phyloP scores from a whole-genome alignment of 2,888 invertebrate genomes.

The Xestia rhomboidea region DNA sequence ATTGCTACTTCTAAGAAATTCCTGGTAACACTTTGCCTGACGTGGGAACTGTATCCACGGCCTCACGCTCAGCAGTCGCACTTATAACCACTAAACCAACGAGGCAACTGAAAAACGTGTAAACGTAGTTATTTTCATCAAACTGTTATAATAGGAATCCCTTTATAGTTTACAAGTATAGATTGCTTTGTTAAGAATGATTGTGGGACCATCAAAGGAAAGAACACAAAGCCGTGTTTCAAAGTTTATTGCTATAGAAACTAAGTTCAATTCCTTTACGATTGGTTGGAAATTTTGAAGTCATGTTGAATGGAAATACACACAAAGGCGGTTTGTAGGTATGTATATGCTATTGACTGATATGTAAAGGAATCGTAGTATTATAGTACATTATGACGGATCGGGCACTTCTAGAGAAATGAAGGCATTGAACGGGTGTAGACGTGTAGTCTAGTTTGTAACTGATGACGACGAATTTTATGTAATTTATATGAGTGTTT shows the following conservation, averaged over 20 bases:
- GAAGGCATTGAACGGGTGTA: no score
- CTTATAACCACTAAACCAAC: not conserved
- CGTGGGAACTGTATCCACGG: not conserved
- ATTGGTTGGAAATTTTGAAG: constrained; percentile 25
- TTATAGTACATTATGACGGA: no score
- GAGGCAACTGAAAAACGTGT: constrained; percentile 51
- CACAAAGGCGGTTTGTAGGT: not conserved
- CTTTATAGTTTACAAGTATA: constrained; percentile 70
- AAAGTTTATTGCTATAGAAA: constrained; percentile 59
- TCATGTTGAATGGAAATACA: constrained; percentile 26
- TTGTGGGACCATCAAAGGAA: constrained; percentile 71
- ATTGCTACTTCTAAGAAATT: not conserved
- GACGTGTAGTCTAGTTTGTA: no score
- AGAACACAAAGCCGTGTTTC: constrained; percentile 59
- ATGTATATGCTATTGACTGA: not conserved
- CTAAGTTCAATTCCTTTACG: constrained; percentile 52
- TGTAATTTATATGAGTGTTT: no score
- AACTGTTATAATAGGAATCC: constrained; percentile 75
- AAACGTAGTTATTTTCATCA: constrained; percentile 67
- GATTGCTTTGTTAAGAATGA: constrained; percentile 73
- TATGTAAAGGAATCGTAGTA: constrained; percentile 1
- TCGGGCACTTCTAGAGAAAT: no score
- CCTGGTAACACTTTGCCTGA: not conserved
- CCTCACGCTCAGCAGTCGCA: not conserved
- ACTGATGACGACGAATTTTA: no score